phyloP scores from a whole-genome alignment of 2,888 invertebrate species.

The Cerastoderma edule region DNA sequence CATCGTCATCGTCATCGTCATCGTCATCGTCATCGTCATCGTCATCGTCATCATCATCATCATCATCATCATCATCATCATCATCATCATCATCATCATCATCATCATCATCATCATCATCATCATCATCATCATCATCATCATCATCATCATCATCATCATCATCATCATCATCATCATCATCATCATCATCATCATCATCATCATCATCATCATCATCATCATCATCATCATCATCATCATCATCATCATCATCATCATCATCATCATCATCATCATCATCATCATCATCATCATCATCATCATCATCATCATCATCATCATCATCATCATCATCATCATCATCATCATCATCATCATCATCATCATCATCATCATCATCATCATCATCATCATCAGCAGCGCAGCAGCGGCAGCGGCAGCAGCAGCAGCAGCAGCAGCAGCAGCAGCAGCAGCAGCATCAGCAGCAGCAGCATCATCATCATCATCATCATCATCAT shows the following conservation, averaged over 20 bases:
- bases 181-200: neutral
- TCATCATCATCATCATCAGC: slow-evolving; percentile 1
- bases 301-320: neutral
- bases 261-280: slow-evolving; percentile 5
- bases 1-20: neutral
- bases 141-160: neutral
- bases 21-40: neutral
- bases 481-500: neutral
- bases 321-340: neutral
- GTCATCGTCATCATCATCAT: neutral
- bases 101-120: neutral
- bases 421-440: neutral
- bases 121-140: neutral
- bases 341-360: slow-evolving; percentile 5
- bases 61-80: neutral
- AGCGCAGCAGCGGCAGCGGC: neutral
- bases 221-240: slow-evolving; percentile 5
- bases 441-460: too few relatives aligned
- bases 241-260: slow-evolving; percentile 1
- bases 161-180: neutral
- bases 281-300: neutral
- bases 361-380: slow-evolving; percentile 5
- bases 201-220: neutral
- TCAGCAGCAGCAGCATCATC: too few relatives aligned
- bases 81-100: slow-evolving; percentile 2